Base-by-base conservation (phyloP, 2,888 invertebrate species). In the Bombylius major region DNA sequence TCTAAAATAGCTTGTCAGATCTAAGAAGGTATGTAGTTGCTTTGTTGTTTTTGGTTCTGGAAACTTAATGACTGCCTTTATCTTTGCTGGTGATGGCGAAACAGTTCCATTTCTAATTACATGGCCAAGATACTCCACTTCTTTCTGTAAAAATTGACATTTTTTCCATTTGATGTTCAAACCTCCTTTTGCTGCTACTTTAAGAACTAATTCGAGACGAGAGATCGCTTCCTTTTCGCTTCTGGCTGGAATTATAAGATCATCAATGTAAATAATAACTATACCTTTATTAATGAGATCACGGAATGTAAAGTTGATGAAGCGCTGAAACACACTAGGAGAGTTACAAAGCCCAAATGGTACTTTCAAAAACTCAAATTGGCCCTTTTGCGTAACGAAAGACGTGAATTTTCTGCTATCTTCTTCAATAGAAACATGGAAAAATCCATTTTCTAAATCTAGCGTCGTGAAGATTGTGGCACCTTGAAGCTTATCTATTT, bases 301-400 rank as follows among this genome's bases (percentile, higher is more conserved):
- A 7, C 59, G 54, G 56, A 63, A 62, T 46, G 62, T 58, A 46
- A 58, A 52, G 13, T 64, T 65, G 6, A 66, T 57, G 47, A 61
- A 59, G 11, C 63, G 58, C 48, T 69, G 66, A 50, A 69, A 68
- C 1, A 65, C 62, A 3, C 63, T 56, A 3, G 66, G 66, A 0
- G 64, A 67, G 42, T 68, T 68, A 3, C 60, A 59, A 5, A 73
- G 54, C 5, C 73, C 73, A 64, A 75, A 75, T 0, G 72, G 73
- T 49, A 66, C 57, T 49, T 59, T 58, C 2, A 53, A 42, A 47
- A 66, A 68, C 12, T 69, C 64, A 45, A 61, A 69, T 34, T 66
- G 66, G 1, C 67, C 65, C 13, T 63, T 63, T 2, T 65, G 66
- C 0, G 66, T 67, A 1, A 69, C 61, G 55, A 70, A 70, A 1